These are phyloP conservation scores for Mongoloraphidia duomilia DNA, from an alignment of 2,888 invertebrate species.

Conservation along the genomic window DNA sequence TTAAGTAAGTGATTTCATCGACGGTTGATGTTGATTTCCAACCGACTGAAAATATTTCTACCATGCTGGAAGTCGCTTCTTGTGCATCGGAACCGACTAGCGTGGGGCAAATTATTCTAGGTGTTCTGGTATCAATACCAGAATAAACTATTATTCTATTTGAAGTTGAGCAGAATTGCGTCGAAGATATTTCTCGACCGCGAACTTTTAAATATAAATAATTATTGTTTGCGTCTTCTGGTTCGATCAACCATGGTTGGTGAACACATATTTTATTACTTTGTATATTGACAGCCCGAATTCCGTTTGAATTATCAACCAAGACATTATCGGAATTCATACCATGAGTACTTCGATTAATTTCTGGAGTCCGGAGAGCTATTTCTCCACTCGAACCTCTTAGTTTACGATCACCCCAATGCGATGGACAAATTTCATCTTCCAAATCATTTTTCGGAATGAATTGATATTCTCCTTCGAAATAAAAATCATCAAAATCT, in stretches of 20 bases:
- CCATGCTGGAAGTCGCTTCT: constrained; percentile 25
- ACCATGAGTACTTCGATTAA: constrained; percentile 28
- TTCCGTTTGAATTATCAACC: constrained; percentile 32
- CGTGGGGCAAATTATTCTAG: constrained; percentile 49
- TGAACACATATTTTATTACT: constrained; percentile 41
- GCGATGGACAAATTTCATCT: constrained; percentile 43
- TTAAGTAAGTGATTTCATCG: constrained; percentile 21
- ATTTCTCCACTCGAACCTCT: constrained; percentile 63
- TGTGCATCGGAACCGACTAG: constrained; percentile 26
- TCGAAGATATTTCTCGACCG: constrained; percentile 35
- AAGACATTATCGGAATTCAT: constrained; percentile 34
- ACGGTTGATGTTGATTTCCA: constrained; percentile 37
- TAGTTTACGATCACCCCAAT: constrained; percentile 48
- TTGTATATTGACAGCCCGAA: constrained; percentile 36
- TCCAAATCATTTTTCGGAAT: constrained; percentile 40
- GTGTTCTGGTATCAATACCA: constrained; percentile 45
- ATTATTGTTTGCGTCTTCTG: constrained; percentile 51
- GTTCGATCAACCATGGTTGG: constrained; percentile 66
- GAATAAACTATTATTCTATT: constrained; percentile 61
- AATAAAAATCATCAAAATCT: constrained; percentile 64
- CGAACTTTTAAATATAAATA: constrained; percentile 57
- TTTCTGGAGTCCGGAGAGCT: constrained; percentile 45
- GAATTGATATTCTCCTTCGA: constrained; percentile 60
- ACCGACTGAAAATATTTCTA: constrained; percentile 59
- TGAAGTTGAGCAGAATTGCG: constrained; percentile 46